Base-by-base conservation (phyloP, 2,888 invertebrate species). In the Drosophila borborema region DNA sequence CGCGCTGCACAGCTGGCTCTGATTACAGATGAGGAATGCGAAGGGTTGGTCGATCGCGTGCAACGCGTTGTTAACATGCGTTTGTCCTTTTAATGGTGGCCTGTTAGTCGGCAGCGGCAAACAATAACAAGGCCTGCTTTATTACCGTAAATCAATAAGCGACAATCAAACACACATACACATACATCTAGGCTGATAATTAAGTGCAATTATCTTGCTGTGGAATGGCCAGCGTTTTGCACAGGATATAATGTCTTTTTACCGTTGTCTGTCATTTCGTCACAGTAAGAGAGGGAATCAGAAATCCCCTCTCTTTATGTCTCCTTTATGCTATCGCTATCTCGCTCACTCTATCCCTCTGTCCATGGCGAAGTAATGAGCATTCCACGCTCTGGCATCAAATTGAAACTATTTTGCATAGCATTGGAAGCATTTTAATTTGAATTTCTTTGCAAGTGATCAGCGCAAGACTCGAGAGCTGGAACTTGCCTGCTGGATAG, bases 321-420 rank as follows among this genome's bases (percentile, higher is more conserved):
- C 31, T n/a, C 18, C 10, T 18, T n/a, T 28, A 28, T 1, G 3
- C 28, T 28, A 28, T 28, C 1, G 28, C 28, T 4, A 4, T 40
- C 2, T 14, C 41, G 9, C 9, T 28, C 18, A 48, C 45, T 14
- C 14, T 12, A 12, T 36, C 18, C n/a, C 31, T 18, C 53, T 31
- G 28, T 58, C 62, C 40, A 14, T 16, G 34, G 10, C 2, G 3
- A 77, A 83, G 73, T 87, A 90, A 91, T 91, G 91, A 91, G 83
- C 89, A 88, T 91, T 91, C 91, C 86, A 65, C 69, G 74, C 71
- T 69, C 71, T 68, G 87, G 78, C 72, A 75, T 68, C 86, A 86
- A 88, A 83, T 90, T 90, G 87, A 90, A 88, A 91, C 87, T 88
- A 88, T 91, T 88, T 90, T 90, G 89, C 91, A 89, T 89, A 74